Conservation (phyloP, 2,113 vertebrate species). For the Antechinus flavipes region DNA sequence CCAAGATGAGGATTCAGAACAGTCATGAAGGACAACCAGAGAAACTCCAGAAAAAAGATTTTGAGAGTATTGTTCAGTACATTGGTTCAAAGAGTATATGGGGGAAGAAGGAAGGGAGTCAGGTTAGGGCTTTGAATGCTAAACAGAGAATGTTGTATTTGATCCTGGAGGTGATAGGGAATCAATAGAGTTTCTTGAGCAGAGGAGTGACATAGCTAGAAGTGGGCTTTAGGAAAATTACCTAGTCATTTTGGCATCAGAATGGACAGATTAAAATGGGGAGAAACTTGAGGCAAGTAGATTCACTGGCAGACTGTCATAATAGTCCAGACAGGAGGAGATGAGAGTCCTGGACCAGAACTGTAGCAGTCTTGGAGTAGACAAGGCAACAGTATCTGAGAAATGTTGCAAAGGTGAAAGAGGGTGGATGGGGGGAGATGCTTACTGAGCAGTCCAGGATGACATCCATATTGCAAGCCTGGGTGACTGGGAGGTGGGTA, state of each 20-base stretch:
- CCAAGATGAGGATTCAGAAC: not conserved
- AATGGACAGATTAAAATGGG: not conserved
- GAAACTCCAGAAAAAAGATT: not conserved
- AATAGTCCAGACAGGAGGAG: not conserved
- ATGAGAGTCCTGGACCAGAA: accelerated
- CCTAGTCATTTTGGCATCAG: not conserved
- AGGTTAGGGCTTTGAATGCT: not conserved
- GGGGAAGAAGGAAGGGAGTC: not conserved
- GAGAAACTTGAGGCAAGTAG: not conserved
- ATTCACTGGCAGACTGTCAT: not conserved
- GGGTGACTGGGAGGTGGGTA: accelerated
- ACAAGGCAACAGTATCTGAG: not conserved
- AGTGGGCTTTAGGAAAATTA: not conserved
- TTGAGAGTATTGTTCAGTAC: not conserved
- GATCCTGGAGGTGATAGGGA: not conserved
- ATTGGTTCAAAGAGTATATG: not conserved
- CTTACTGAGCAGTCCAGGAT: accelerated
- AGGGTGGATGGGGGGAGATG: accelerated
- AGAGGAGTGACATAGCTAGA: not conserved
- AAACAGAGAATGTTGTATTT: not conserved
- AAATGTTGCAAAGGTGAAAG: not conserved
- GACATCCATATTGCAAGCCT: not conserved
- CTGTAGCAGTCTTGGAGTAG: not conserved
- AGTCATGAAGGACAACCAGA: not conserved
- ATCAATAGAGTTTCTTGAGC: not conserved